These are phyloP conservation scores for Theretra japonica DNA, from an alignment of 2,888 invertebrate genomes.

Conservation along the genomic window DNA sequence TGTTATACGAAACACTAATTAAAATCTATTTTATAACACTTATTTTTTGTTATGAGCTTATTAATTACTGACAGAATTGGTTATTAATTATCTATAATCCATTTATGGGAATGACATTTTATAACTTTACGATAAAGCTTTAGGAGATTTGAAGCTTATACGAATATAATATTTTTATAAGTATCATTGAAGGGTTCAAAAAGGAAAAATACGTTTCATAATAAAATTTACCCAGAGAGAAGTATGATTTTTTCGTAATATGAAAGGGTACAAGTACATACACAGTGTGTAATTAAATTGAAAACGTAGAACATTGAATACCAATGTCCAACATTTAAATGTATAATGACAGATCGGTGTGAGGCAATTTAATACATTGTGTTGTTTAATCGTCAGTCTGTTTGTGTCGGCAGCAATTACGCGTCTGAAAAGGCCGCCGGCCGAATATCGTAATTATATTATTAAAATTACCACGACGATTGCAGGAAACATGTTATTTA, in stretches of 20 bases:
- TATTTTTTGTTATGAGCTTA: neutral
- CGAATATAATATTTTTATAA: too few relatives aligned
- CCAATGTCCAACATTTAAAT: slow-evolving; percentile 47
- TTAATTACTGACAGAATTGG: too few relatives aligned
- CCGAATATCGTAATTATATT: slow-evolving; percentile 81
- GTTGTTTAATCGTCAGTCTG: slow-evolving; percentile 58
- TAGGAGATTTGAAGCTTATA: too few relatives aligned
- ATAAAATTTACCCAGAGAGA: too few relatives aligned
- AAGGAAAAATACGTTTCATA: too few relatives aligned
- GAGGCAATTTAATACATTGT: slow-evolving; percentile 50
- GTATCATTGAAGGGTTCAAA: too few relatives aligned
- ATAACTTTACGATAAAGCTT: too few relatives aligned
- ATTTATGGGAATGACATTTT: neutral
- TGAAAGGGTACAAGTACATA: neutral
- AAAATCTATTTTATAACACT: neutral
- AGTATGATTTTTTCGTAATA: too few relatives aligned
- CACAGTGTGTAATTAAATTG: slow-evolving; percentile 11
- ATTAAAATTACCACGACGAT: slow-evolving; percentile 82
- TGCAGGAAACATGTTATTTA: slow-evolving; percentile 85
- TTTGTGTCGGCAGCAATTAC: slow-evolving; percentile 65
- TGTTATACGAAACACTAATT: slow-evolving; percentile 29
- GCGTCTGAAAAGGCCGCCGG: slow-evolving; percentile 67
- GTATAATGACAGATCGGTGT: slow-evolving; percentile 53
- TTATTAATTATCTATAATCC: too few relatives aligned
- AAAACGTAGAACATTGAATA: slow-evolving; percentile 32